Conservation (phyloP, 2,888 invertebrate genomes). For the Polyommatus icarus region DNA sequence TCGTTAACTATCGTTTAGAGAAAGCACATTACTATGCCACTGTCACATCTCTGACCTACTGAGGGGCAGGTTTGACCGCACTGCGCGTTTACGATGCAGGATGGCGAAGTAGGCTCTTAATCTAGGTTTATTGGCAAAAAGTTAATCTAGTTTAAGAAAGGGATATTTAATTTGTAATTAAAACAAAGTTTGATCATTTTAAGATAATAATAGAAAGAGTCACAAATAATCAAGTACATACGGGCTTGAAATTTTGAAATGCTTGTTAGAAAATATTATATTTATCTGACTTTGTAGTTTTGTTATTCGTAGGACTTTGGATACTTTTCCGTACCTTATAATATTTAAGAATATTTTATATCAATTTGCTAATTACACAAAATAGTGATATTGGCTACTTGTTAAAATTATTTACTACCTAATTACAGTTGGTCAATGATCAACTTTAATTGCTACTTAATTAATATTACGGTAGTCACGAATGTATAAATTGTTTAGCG, state of each 20-base stretch:
- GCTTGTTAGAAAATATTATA: too few relatives aligned
- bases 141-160: not conserved
- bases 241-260: too few relatives aligned
- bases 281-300: too few relatives aligned
- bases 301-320: too few relatives aligned
- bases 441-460: slow-evolving; percentile 1
- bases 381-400: not conserved
- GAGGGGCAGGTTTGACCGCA: slow-evolving; percentile 58
- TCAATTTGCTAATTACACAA: too few relatives aligned
- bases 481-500: not conserved
- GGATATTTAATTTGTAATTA: not conserved
- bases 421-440: not conserved
- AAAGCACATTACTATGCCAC: slow-evolving; percentile 50
- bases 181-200: not conserved
- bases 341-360: too few relatives aligned
- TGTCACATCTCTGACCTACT: slow-evolving; percentile 55
- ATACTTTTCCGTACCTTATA: too few relatives aligned
- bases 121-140: slow-evolving; percentile 8
- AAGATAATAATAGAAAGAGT: not conserved
- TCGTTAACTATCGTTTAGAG: slow-evolving; percentile 40
- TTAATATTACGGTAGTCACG: slow-evolving; percentile 1
- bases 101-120: not conserved
- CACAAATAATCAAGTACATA: too few relatives aligned
- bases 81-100: slow-evolving; percentile 40
- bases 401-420: not conserved